Evolutionary conservation across 2,797 vertebrate species (phyloP), one percentile per base, ranked within the genome.

Genomic region (Pelobates cultripes): DNA sequence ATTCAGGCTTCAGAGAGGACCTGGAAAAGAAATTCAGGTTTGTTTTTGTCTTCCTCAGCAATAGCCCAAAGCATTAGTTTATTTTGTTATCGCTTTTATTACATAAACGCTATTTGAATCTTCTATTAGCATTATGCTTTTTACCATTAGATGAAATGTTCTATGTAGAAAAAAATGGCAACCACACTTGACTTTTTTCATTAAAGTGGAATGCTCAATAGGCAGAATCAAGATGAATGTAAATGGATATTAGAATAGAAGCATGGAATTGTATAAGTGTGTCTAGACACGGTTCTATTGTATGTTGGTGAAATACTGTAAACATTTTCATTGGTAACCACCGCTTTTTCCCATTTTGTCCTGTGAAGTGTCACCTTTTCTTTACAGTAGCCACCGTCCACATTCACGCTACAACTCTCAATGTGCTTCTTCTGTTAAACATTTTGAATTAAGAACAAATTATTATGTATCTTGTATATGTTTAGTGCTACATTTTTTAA

Each of bases 231-330:
- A 57, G 42, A 55, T 75, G 66, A 53, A 42, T 81, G 80, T 60
- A 28, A 53, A 42, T 40, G 40, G 43, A 71, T 76, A 71, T 43
- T 57, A 61, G 43, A 64, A 69, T 71, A 72, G 72, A 71, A 57
- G 67, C 75, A 80, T 78, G 77, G 73, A 86, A 78, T 87, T 77
- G 81, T 86, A 82, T 87, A 89, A 53, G 47, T 78, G 71, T 79
- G 67, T 45, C 64, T 64, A 53, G 44, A 55, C 45, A 78, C 73
- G 55, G 57, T 69, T 70, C 53, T 4, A 43, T 47, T 70, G 43
- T 69, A 43, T 17, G 41, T 43, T 61, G 47, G 78, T 67, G 55
- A 67, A 67, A 76, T 17, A 40, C 12, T 68, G 41, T 77, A 41
- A 67, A 47, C 42, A 72, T 79, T 84, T 84, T 77, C 73, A 77